These are phyloP conservation scores for Chironomus riparius DNA, from an alignment of 2,888 invertebrate species.

Conservation along the genomic window DNA sequence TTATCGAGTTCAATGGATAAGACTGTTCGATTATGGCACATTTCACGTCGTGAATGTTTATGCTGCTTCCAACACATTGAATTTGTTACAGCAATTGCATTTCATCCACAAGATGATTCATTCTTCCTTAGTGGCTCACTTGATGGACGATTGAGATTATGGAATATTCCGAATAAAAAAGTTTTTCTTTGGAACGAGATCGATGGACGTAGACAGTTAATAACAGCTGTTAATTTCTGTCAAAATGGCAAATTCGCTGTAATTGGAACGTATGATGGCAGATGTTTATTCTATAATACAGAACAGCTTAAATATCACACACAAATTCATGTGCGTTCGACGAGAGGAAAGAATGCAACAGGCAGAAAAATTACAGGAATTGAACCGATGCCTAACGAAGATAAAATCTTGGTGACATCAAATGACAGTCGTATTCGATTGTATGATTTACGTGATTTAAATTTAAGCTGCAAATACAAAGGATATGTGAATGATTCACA, in stretches of 20 bases:
- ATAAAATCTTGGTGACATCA: constrained; percentile 92
- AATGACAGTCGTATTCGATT: constrained; percentile 95
- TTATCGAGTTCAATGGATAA: constrained; percentile 98
- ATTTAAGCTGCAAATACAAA: constrained; percentile 91
- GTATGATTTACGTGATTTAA: constrained; percentile 90
- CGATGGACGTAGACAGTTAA: constrained; percentile 86
- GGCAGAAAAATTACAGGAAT: constrained; percentile 96
- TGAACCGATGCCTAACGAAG: constrained; percentile 91
- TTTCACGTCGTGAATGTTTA: constrained; percentile 91
- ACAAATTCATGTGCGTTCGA: constrained; percentile 91
- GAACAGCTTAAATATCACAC: constrained; percentile 98
- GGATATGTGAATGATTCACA: constrained; percentile 90
- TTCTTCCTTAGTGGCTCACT: constrained; percentile 95
- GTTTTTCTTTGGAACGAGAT: constrained; percentile 97
- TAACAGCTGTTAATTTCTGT: constrained; percentile 95
- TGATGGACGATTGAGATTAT: constrained; percentile 94
- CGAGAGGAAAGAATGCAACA: constrained; percentile 89
- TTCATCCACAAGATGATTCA: constrained; percentile 86
- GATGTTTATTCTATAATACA: constrained; percentile 96
- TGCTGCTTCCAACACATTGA: constrained; percentile 99
- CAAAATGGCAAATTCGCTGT: constrained; percentile 97
- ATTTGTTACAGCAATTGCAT: constrained; percentile 97
- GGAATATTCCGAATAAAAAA: constrained; percentile 99
- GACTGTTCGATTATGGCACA: constrained; percentile 95
- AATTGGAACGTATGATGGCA: constrained; percentile 95